Base-by-base conservation (phyloP, 2,797 vertebrate genomes). In the Sciurus carolinensis region DNA sequence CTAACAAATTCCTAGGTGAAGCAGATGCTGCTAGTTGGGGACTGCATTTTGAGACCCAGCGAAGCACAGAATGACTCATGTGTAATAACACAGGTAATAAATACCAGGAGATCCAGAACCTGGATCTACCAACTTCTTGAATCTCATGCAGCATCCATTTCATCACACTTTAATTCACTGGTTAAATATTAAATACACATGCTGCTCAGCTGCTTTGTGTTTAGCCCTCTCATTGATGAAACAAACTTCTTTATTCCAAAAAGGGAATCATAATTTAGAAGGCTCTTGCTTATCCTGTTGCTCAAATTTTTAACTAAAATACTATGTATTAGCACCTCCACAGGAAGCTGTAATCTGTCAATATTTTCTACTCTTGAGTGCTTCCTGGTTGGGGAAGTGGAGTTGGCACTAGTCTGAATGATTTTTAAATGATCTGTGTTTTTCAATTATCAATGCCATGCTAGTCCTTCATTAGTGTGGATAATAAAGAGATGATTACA, bases 401-500 rank as follows among this genome's bases (percentile, higher is more conserved):
- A 26, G 54, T 9, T 12, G 14, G 59, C 36, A 66, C 30, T 17
- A 90, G 82, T 52, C 79, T 80, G 94, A 91, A 52, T 73, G 91
- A 91, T 95, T 95, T 97, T 83, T 96, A 92, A 96, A 90, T 67
- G 82, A 85, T 87, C 93, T 33, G 69, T 96, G 95, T 73, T 95
- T 95, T 95, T 97, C 97, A 96, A 95, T 96, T 92, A 89, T 90
- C 87, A 86, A 79, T 86, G 90, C 59, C 92, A 89, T 83, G 77
- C 79, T 80, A 88, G 88, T 81, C 79, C 79, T 97, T 95, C 94
- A 66, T 94, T 87, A 96, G 83, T 26, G 30, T 69, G 86, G 96
- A 93, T 96, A 94, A 96, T 93, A 96, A 91, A 96, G 97, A 94
- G 89, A 97, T 97, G 88, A 97, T 91, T 87, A 82, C 66, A 87